These are phyloP conservation scores for Sipha maydis DNA, from an alignment of 2,888 invertebrate species.

Conservation along the genomic window DNA sequence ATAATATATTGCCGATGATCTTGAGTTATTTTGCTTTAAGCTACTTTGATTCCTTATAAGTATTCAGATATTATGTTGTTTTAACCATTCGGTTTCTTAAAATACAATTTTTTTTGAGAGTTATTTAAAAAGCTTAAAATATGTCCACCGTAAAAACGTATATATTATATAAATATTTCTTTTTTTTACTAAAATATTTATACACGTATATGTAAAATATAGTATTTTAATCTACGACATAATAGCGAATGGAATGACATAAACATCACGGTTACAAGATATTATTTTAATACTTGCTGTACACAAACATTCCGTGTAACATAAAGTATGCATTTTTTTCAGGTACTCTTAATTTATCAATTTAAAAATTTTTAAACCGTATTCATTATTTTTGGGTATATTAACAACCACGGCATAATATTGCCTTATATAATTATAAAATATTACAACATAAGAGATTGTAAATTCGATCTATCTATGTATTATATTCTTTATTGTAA, in stretches of 20 bases:
- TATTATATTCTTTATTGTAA: background rate
- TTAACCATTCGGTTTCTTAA: background rate
- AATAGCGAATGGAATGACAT: slow-evolving; percentile 20
- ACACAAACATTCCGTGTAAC: background rate
- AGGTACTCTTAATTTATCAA: background rate
- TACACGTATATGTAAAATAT: background rate
- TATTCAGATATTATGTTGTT: background rate
- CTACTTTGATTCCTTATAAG: background rate
- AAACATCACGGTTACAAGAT: slow-evolving; percentile 16
- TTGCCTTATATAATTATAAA: no score
- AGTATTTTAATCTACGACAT: slow-evolving; percentile 22
- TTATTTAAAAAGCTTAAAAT: slow-evolving; percentile 19
- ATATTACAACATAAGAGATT: no score
- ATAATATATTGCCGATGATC: slow-evolving; percentile 24
- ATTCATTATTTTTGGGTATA: no score
- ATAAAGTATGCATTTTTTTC: background rate
- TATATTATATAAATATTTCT: background rate
- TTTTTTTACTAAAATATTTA: background rate
- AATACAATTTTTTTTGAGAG: background rate
- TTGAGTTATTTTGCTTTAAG: slow-evolving; percentile 1
- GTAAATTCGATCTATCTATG: no score
- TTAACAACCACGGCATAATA: no score
- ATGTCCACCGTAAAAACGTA: background rate
- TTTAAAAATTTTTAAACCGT: background rate
- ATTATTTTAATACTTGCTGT: slow-evolving; percentile 6